Percentiles rank a stretch among this genome's conserved stretches.
Evolutionary conservation across 1,140 invertebrate species (phyloP).

Genomic region (Ceratitis capitata): DNA sequence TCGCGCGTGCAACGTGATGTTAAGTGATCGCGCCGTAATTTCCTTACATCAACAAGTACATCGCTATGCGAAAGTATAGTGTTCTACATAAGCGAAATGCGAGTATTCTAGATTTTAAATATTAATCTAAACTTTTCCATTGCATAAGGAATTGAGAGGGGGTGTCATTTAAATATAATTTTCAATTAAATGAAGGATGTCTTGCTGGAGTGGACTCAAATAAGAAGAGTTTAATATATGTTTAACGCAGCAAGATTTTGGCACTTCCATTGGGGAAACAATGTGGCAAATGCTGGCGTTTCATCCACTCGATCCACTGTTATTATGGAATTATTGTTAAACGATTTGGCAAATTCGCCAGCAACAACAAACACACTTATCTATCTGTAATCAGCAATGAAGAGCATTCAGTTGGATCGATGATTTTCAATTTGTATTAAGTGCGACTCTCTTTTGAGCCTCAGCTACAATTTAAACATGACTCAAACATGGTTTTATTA

Average conservation of each 20-base stretch:
- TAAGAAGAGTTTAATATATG: no score
- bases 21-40: slow-evolving; percentile 66
- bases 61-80: no score
- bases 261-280: no score
- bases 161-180: no score
- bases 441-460: neutral
- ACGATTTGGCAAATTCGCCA: neutral
- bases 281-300: no score
- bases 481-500: neutral
- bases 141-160: no score
- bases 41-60: slow-evolving; percentile 45
- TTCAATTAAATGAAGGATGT: no score
- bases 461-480: neutral
- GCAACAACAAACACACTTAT: neutral
- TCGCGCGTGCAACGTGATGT: slow-evolving; percentile 56
- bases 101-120: no score
- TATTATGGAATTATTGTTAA: neutral
- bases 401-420: neutral
- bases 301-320: neutral
- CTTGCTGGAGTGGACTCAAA: no score
- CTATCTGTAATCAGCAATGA: neutral
- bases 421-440: neutral
- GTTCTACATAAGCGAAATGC: no score
- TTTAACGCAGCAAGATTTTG: no score
- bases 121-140: no score